phyloP scores from a whole-genome alignment of 2,888 invertebrate species.

The Tenthredo notha region DNA sequence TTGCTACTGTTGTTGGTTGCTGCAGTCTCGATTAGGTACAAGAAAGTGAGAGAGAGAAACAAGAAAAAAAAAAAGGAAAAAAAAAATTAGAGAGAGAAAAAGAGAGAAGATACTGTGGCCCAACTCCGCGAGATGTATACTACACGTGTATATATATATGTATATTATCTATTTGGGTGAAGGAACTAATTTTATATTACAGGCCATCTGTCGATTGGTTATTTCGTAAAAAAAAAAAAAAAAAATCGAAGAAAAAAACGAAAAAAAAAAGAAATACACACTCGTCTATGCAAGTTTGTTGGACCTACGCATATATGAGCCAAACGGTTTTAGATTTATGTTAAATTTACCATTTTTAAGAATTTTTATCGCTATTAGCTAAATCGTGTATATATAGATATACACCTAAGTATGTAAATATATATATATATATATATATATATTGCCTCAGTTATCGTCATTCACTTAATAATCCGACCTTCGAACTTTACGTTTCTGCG shows the following conservation, averaged over 20 bases:
- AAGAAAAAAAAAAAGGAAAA: neutral
- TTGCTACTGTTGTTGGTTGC: too few species aligned
- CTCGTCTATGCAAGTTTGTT: neutral
- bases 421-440: neutral
- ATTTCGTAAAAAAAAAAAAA: neutral
- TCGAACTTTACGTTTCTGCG: neutral
- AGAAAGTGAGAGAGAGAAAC: neutral
- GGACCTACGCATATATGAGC: neutral
- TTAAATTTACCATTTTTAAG: neutral
- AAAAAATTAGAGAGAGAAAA: neutral
- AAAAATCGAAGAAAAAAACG: neutral
- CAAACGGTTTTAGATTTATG: slow-evolving; percentile 19
- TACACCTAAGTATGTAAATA: neutral
- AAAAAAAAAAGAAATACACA: neutral
- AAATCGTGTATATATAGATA: neutral
- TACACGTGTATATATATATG: neutral
- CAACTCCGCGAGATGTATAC: neutral
- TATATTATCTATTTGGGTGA: neutral
- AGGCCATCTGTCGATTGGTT: slow-evolving; percentile 9
- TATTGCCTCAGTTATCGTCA: slow-evolving; percentile 2
- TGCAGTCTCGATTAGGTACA: neutral
- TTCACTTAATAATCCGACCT: neutral
- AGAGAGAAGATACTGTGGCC: neutral
- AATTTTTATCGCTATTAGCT: slow-evolving; percentile 25
- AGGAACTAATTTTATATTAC: slow-evolving; percentile 20